A percentile compares a stretch with the other conserved stretches of the same genome.
phyloP scores from a whole-genome alignment of 1,140 invertebrate genomes.

The Camponotus vicinus region DNA sequence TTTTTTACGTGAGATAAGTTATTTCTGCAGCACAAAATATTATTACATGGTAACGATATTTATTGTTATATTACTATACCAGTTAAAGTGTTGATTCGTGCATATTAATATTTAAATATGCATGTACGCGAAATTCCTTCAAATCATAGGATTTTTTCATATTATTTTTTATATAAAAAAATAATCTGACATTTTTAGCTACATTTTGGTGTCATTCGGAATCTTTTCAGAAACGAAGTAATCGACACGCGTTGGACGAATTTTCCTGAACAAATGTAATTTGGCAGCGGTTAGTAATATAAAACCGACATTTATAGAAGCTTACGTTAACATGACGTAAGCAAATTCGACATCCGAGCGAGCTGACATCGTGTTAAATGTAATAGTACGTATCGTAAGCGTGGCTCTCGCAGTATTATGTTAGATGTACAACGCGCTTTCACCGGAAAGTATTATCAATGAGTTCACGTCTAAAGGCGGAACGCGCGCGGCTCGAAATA shows the following conservation, averaged over 20 bases:
- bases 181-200: neutral
- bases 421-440: conserved; percentile 43
- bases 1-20: conserved; percentile 9
- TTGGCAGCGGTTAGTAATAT: conserved; percentile 31
- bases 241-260: conserved; percentile 12
- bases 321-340: conserved; percentile 50
- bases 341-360: neutral
- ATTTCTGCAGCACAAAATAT: neutral
- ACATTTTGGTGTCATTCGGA: neutral
- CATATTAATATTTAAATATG: conserved; percentile 28
- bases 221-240: neutral
- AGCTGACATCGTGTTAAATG: neutral
- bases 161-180: neutral
- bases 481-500: conserved; percentile 42
- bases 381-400: conserved; percentile 31
- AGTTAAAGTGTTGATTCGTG: neutral
- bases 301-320: conserved; percentile 47
- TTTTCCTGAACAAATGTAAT: conserved; percentile 26
- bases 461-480: conserved; percentile 60
- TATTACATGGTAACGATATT: conserved; percentile 2
- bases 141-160: neutral
- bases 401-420: conserved; percentile 3
- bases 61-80: neutral
- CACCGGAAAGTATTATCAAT: conserved; percentile 58
- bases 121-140: neutral